phyloP scores from a whole-genome alignment of 2,113 vertebrate genomes.

The Embiotoca jacksoni region DNA sequence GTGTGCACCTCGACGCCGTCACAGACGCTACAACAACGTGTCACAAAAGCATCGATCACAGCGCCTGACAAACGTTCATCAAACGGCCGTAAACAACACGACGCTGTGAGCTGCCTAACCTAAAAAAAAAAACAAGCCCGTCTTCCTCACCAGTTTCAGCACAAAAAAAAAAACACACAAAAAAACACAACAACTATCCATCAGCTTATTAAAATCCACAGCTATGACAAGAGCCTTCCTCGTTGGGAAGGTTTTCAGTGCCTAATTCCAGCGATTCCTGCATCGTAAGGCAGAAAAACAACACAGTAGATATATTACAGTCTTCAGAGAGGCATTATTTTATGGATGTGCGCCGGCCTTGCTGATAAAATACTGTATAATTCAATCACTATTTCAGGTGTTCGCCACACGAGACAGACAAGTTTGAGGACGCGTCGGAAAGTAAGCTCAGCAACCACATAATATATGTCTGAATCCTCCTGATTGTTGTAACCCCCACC shows the following conservation, averaged over 20 bases:
- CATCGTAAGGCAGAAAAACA: no score
- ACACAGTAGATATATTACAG: no score
- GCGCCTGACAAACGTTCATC: background rate
- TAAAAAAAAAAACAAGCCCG: background rate
- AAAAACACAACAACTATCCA: background rate
- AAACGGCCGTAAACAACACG: background rate
- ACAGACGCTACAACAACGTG: background rate
- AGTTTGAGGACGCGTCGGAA: background rate
- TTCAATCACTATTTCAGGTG: background rate
- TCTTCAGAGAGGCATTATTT: no score
- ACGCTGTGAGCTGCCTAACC: background rate
- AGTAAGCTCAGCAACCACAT: background rate
- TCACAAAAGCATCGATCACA: background rate
- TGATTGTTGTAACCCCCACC: slow-evolving; percentile 17
- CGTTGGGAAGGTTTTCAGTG: background rate
- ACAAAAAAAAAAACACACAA: background rate
- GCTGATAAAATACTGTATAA: background rate
- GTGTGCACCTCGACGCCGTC: background rate
- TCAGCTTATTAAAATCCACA: background rate
- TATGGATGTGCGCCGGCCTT: background rate
- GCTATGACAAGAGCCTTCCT: background rate
- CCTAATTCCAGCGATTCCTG: background rate
- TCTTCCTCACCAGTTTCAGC: background rate
- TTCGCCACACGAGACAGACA: background rate
- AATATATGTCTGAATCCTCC: slow-evolving; percentile 23